A percentile compares a stretch with the other conserved stretches of the same genome.
Evolutionary conservation across 2,888 invertebrate genomes (phyloP).

Genomic region (Malachius bipustulatus): DNA sequence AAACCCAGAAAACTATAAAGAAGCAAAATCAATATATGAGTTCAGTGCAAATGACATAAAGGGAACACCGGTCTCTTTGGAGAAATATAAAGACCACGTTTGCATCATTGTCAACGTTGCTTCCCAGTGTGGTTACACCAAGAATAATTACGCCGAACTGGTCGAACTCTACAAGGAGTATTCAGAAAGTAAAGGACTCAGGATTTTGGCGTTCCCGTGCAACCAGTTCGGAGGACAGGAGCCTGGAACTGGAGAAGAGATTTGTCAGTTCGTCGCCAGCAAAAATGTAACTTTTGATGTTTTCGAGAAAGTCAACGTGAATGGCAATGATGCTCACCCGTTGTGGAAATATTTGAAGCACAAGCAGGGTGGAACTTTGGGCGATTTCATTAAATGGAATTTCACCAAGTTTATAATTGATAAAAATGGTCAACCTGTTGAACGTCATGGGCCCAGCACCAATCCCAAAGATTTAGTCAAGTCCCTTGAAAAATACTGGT

Average conservation of each 20-base stretch:
- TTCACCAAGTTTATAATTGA: no score
- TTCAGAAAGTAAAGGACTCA: slow-evolving; percentile 57
- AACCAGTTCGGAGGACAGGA: slow-evolving; percentile 71
- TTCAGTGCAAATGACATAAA: slow-evolving; percentile 71
- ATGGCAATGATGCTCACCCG: slow-evolving; percentile 51
- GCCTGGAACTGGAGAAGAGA: slow-evolving; percentile 50
- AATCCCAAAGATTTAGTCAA: slow-evolving; percentile 32
- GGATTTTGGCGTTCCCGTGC: slow-evolving; percentile 75
- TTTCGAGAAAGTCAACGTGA: slow-evolving; percentile 60
- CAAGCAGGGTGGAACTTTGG: slow-evolving; percentile 38
- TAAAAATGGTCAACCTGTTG: slow-evolving; percentile 55
- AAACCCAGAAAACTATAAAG: slow-evolving; percentile 44
- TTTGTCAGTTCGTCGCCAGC: slow-evolving; percentile 49
- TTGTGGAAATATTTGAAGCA: slow-evolving; percentile 55
- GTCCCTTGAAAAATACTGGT: slow-evolving; percentile 32
- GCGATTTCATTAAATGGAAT: slow-evolving; percentile 71
- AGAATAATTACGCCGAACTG: slow-evolving; percentile 72
- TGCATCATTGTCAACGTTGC: slow-evolving; percentile 81
- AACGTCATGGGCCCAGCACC: slow-evolving; percentile 46
- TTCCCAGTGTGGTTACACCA: slow-evolving; percentile 73
- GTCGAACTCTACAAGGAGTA: slow-evolving; percentile 64
- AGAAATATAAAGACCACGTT: slow-evolving; percentile 70
- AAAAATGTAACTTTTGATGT: slow-evolving; percentile 58
- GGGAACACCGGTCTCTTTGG: slow-evolving; percentile 66
- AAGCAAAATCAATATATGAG: slow-evolving; percentile 64